Percentiles rank a stretch among this genome's conserved stretches.
phyloP scores from a whole-genome alignment of 2,888 invertebrate species.

The Scrobipalpa atriplicella region DNA sequence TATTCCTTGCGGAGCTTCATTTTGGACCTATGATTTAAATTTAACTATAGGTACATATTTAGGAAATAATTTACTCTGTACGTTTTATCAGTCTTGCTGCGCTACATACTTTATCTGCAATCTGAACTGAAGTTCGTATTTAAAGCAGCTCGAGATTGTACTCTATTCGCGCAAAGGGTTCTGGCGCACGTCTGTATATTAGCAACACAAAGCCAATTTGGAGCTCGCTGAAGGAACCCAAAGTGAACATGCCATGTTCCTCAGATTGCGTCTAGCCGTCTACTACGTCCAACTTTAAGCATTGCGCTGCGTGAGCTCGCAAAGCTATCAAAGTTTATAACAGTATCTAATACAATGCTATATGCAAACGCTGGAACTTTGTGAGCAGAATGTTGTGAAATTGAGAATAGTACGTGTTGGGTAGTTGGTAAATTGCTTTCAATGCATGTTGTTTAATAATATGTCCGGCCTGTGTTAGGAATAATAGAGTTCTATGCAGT shows the following conservation, averaged over 20 bases:
- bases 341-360: slow-evolving; percentile 61
- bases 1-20: no score
- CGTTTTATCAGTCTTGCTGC: background rate
- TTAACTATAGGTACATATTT: no score
- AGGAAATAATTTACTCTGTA: no score
- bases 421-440: slow-evolving; percentile 12
- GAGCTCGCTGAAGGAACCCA: slow-evolving; percentile 19
- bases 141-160: background rate
- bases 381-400: slow-evolving; percentile 37
- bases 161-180: slow-evolving; percentile 19
- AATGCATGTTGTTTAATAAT: background rate
- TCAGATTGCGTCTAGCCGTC: slow-evolving; percentile 48
- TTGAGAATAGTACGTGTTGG: slow-evolving; percentile 22
- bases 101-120: background rate
- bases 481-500: no score
- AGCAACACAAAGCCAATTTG: slow-evolving; percentile 31
- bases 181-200: slow-evolving; percentile 19
- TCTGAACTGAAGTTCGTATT: slow-evolving; percentile 14
- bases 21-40: no score
- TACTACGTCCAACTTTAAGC: slow-evolving; percentile 44
- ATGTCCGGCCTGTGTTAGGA: no score
- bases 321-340: slow-evolving; percentile 70
- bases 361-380: slow-evolving; percentile 56
- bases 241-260: slow-evolving; percentile 37
- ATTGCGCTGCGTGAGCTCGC: slow-evolving; percentile 40